Conservation (phyloP, 1,140 invertebrate genomes). For the Diprion similis region DNA sequence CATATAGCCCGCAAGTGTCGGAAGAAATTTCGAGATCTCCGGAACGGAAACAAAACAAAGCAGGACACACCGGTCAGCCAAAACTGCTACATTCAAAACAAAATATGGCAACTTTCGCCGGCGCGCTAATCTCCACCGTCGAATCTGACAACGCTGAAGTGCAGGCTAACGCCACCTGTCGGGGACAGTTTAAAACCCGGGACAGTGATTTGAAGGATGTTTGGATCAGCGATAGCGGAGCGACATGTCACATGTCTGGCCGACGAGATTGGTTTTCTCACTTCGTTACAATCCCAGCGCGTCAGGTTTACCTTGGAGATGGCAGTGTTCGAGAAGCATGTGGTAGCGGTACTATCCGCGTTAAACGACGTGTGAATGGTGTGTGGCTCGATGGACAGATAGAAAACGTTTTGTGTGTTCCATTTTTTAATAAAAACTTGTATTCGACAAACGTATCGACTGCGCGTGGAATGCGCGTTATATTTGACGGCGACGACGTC, state of each 20-base stretch:
- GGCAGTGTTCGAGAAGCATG: neutral
- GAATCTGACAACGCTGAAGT: neutral
- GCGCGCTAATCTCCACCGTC: neutral
- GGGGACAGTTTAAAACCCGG: neutral
- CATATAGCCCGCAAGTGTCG: neutral
- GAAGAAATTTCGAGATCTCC: neutral
- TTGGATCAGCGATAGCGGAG: conserved; percentile 20
- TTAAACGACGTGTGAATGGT: conserved; percentile 12
- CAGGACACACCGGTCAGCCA: neutral
- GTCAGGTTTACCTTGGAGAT: conserved; percentile 22
- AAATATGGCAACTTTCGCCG: neutral
- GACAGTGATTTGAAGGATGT: conserved; percentile 13
- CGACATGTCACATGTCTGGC: conserved; percentile 20
- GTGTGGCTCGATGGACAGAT: conserved; percentile 6
- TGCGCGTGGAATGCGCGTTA: no score
- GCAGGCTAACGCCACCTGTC: neutral
- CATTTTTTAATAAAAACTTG: no score
- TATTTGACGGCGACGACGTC: no score
- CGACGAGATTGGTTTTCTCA: conserved; percentile 22
- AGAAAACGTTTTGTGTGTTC: conserved; percentile 22
- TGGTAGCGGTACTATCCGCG: conserved; percentile 16
- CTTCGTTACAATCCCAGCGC: neutral
- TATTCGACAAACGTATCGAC: no score
- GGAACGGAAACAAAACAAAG: neutral
- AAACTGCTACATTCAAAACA: neutral